Base-by-base conservation (phyloP, 2,113 vertebrate genomes). In the Cottus gobio region DNA sequence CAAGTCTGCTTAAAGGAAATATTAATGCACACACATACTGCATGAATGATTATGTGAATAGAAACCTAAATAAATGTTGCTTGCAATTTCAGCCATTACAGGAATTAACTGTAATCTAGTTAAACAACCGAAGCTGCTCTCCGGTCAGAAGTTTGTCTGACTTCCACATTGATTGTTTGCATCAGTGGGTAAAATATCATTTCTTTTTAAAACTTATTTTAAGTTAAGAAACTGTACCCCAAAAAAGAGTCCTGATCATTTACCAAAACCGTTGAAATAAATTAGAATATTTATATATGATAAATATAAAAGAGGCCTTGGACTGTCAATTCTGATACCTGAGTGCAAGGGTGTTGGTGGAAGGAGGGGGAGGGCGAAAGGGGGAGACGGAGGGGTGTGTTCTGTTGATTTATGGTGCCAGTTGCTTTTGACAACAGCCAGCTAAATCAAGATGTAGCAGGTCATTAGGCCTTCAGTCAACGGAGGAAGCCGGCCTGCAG, bases 331-430 rank as follows among this genome's bases (percentile, higher is more conserved):
- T 67, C 20, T 62, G 60, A 72, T 56, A 44, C 61, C 39, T 42
- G 67, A 34, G 54, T 31, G 67, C 56, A 65, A 56, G 46, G 10
- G 50, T 77, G 72, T 52, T 26, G 58, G 30, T 2, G 34, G 11
- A 2, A 5, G 36, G 20, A 12, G 56, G 71, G 58, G 30, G 1
- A 39, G 11, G 6, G n/a, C n/a, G n/a, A n/a, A n/a, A 52, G 44
- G 24, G 9, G 22, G 3, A 5, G 10, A 11, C 20, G 37, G 24
- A 63, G 9, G 39, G 20, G 81, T 87, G 74, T 36, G 71, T 62
- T 15, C 50, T 90, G 89, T 89, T 96, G 95, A 96, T 96, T 97
- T 96, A 96, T 94, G 89, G 81, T 86, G 93, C 93, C 95, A 97
- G 95, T 96, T 96, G 92, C 91, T 94, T 96, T 94, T 93, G 94